A percentile compares a stretch with the other conserved stretches of the same genome.
phyloP scores from a whole-genome alignment of 2,113 vertebrate genomes.

The Grus americana region DNA sequence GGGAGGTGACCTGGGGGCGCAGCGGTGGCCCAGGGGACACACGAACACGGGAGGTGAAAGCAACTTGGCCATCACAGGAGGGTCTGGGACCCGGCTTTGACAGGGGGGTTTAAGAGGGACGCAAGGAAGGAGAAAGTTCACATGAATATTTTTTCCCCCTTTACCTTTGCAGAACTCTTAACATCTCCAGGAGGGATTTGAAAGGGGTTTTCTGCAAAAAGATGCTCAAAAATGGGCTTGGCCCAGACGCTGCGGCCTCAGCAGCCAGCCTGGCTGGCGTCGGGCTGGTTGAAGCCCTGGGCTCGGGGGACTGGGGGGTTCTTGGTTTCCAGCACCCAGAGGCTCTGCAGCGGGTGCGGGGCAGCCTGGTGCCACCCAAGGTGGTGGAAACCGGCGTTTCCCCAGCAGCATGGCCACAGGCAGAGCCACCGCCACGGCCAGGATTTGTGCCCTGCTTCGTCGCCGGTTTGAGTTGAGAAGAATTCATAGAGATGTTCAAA shows the following conservation, averaged over 20 bases:
- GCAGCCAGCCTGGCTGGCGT: no score
- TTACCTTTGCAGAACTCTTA: neutral
- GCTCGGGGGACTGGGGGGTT: fast-evolving
- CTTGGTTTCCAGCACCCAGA: neutral
- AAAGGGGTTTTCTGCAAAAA: neutral
- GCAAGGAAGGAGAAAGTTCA: fast-evolving
- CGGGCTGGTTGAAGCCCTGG: no score
- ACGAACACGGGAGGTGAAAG: neutral
- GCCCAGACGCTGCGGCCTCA: fast-evolving
- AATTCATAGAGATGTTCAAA: neutral
- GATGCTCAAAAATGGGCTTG: fast-evolving
- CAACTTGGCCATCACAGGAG: fast-evolving
- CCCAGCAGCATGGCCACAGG: fast-evolving
- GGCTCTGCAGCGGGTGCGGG: neutral
- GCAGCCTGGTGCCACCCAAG: neutral
- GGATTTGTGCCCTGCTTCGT: neutral
- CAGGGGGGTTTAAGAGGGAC: fast-evolving
- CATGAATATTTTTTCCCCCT: fast-evolving
- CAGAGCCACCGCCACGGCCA: fast-evolving
- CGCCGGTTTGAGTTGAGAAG: fast-evolving
- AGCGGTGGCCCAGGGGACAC: neutral
- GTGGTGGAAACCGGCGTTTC: neutral
- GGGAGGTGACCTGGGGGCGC: neutral
- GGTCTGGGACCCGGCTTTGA: fast-evolving
- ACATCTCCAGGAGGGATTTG: fast-evolving